These are phyloP conservation scores for Homarus americanus DNA, from an alignment of 1,140 invertebrate species.

Conservation along the genomic window DNA sequence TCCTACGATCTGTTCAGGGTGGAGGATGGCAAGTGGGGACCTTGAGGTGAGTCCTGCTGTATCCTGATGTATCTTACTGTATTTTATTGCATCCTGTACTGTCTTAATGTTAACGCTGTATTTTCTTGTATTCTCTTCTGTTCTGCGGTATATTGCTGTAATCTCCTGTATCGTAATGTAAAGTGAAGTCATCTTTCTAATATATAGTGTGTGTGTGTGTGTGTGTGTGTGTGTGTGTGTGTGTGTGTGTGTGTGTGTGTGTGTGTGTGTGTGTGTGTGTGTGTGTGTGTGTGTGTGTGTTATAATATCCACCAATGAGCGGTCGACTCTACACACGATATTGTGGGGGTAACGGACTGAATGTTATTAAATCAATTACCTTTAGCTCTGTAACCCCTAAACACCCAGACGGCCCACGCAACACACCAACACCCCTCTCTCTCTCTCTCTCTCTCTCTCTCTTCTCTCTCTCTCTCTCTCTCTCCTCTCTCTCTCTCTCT, in stretches of 20 bases:
- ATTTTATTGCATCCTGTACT: too few relatives aligned
- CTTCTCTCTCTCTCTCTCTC: neutral
- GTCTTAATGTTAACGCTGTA: too few relatives aligned
- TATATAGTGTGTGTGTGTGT: conserved; percentile 19
- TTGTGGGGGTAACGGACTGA: too few relatives aligned
- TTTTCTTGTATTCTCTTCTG: neutral
- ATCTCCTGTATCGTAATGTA: too few relatives aligned
- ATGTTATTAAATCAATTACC: too few relatives aligned
- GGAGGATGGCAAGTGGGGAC: conserved; percentile 80
- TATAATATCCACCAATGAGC: too few relatives aligned
- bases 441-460: neutral
- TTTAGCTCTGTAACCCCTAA: too few relatives aligned
- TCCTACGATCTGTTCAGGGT: conserved; percentile 80
- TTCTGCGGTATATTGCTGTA: neutral
- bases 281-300: too few relatives aligned
- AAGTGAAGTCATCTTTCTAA: too few relatives aligned
- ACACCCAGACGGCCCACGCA: neutral
- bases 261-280: conserved; percentile 43
- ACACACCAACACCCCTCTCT: neutral
- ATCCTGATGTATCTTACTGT: too few relatives aligned
- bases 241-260: conserved; percentile 20
- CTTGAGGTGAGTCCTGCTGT: conserved; percentile 76
- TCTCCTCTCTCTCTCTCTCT: neutral
- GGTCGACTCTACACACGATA: too few relatives aligned
- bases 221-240: conserved; percentile 33